Base-by-base conservation (phyloP, 2,888 invertebrate species). In the Stictocephala bisonia region DNA sequence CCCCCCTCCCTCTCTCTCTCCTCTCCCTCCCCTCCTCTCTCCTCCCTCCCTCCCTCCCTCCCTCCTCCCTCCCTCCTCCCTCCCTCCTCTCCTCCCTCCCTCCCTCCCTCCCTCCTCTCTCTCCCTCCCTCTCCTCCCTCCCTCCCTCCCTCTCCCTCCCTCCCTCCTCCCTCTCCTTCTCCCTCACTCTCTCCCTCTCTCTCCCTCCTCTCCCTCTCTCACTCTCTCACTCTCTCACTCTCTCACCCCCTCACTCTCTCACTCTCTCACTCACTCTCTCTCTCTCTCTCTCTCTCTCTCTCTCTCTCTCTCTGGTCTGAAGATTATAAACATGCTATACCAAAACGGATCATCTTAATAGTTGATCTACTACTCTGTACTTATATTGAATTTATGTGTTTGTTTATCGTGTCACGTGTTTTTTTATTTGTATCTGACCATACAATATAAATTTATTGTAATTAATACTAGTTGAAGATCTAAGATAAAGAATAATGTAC, bases 41-140 rank as follows among this genome's bases (percentile, higher is more conserved):
- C n/a, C n/a, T n/a, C n/a, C 35, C 64, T 24, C 35, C 35, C 35
- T 2, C 35, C 2, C 29, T 60, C 7, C 22, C 60, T 29, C 26
- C 35, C 22, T n/a, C n/a, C 64, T 64, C 18, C 40, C 48, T 64
- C 3, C 13, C 22, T 35, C 2, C 11, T 20, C 26, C 24, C 18
- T 15, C 29, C n/a, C 24, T 29, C 27, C 35, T 20, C 20, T 29
- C 60, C 7, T n/a, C 29, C 4, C 48, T 74, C 50, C 44, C 60
- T 74, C 71, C 64, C 60, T 72, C 58, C 64, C 22, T 73, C 31
- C 44, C 60, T 73, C n/a, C n/a, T n/a, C 64, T 40, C 50, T 40
- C 56, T 31, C 70, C 50, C 48, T 20, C 27, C 27, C n/a, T 24
- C 20, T 27, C 50, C 27, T 50, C 44, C 27, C 44, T 68, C 24